These are phyloP conservation scores for Anastatus disparis DNA, from an alignment of 1,140 invertebrate genomes.

Conservation along the genomic window DNA sequence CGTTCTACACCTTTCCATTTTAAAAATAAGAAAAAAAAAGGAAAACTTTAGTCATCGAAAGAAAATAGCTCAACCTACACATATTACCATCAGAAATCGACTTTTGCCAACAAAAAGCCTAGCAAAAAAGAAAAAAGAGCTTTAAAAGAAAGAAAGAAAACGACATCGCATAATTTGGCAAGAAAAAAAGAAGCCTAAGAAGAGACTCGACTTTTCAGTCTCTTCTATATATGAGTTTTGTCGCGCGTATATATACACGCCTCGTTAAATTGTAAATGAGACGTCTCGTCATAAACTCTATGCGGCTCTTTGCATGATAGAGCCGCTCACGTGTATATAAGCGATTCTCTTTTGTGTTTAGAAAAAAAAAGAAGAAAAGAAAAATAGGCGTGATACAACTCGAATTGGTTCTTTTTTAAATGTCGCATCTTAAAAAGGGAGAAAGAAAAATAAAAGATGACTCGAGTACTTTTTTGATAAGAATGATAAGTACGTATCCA, in stretches of 20 bases:
- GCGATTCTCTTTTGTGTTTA: constrained; percentile 16
- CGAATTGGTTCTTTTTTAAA: not conserved
- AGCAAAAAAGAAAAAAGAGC: too few relatives aligned
- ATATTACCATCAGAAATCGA: too few relatives aligned
- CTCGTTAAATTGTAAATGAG: constrained; percentile 19
- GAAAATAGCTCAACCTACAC: too few relatives aligned
- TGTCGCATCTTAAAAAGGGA: not conserved
- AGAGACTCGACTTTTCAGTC: too few relatives aligned
- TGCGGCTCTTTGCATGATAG: not conserved
- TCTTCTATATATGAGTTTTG: too few relatives aligned
- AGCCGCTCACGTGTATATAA: too few relatives aligned
- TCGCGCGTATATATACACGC: not conserved
- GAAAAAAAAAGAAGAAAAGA: constrained; percentile 15
- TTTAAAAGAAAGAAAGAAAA: constrained; percentile 33
- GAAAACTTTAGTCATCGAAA: too few relatives aligned
- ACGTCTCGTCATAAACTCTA: constrained; percentile 44
- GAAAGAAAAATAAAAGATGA: not conserved
- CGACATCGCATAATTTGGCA: not conserved
- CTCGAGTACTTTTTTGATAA: not conserved
- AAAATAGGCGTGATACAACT: too few relatives aligned
- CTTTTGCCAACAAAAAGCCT: too few relatives aligned
- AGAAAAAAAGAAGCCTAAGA: too few relatives aligned
- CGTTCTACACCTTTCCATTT: too few relatives aligned
- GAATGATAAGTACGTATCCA: not conserved
- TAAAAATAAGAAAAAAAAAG: too few relatives aligned